Conservation (phyloP, 2,797 vertebrate species). For the Enteromius viviparus region DNA sequence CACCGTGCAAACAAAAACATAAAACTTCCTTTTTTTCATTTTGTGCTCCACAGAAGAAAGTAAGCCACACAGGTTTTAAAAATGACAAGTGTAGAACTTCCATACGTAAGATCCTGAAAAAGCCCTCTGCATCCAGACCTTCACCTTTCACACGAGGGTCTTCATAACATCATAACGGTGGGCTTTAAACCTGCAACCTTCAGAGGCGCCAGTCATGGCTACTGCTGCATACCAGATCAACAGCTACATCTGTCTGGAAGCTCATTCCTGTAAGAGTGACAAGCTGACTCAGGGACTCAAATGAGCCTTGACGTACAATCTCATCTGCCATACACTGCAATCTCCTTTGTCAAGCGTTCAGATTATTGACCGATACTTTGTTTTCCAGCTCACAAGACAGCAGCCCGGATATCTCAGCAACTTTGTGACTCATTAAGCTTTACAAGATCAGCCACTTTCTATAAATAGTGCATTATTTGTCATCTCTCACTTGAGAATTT, state of each 20-base stretch:
- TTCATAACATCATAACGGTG: conserved; percentile 55
- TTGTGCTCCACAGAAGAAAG: background rate
- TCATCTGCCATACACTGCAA: conserved; percentile 16
- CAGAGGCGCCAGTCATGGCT: conserved; percentile 53
- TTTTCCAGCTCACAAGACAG: conserved; percentile 11
- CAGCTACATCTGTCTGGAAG: conserved; percentile 48
- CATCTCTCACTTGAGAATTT: conserved; percentile 50
- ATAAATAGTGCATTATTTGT: conserved; percentile 55
- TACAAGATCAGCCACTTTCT: conserved; percentile 55
- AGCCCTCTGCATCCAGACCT: conserved; percentile 30
- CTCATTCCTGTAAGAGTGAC: conserved; percentile 26
- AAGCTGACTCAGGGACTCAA: conserved; percentile 34
- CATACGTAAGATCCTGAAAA: background rate
- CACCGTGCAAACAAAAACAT: background rate
- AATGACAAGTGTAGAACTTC: background rate
- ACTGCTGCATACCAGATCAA: conserved; percentile 56
- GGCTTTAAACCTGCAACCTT: conserved; percentile 56
- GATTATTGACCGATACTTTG: conserved; percentile 46
- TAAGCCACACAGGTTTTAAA: background rate
- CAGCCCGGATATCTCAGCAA: conserved; percentile 40
- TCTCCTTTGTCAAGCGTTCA: conserved; percentile 25
- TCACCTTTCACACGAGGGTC: conserved; percentile 52
- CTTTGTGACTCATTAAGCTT: conserved; percentile 54
- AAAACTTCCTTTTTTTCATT: background rate
- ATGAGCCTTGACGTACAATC: conserved; percentile 37